A percentile compares a stretch with the other conserved stretches of the same genome.
These are phyloP conservation scores for Rhinatrema bivittatum DNA, from an alignment of 2,797 vertebrate species.

Conservation along the genomic window DNA sequence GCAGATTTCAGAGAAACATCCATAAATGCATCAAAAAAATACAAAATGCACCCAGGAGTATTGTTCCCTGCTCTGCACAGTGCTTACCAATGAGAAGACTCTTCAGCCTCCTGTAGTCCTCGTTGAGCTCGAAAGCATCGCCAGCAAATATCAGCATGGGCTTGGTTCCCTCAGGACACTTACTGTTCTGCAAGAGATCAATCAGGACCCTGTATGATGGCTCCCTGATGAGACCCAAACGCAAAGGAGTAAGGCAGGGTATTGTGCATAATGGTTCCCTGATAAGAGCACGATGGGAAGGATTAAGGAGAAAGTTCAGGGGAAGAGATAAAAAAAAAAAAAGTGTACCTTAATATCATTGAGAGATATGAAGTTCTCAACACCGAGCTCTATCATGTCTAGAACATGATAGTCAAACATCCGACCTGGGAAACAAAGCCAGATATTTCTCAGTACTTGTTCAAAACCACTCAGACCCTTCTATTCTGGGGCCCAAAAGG, in stretches of 20 bases:
- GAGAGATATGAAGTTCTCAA: slow-evolving; percentile 81
- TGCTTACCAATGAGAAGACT: slow-evolving; percentile 78
- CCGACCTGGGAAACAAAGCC: slow-evolving; percentile 63
- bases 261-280: no score
- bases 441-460: background rate
- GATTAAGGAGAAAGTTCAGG: background rate
- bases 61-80: no score
- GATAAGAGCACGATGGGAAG: background rate
- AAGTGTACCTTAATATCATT: slow-evolving; percentile 79
- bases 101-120: slow-evolving; percentile 76
- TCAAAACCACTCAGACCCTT: background rate
- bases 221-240: no score
- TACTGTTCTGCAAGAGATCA: slow-evolving; percentile 58
- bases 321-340: background rate
- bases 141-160: slow-evolving; percentile 92
- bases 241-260: no score
- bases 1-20: no score
- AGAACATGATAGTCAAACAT: slow-evolving; percentile 93
- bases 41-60: no score
- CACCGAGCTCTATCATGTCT: slow-evolving; percentile 91
- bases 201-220: no score
- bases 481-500: no score
- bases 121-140: slow-evolving; percentile 73
- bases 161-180: slow-evolving; percentile 88
- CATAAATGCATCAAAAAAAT: no score